phyloP scores from a whole-genome alignment of 2,888 invertebrate genomes.

The Hypselothyrea guttata region DNA sequence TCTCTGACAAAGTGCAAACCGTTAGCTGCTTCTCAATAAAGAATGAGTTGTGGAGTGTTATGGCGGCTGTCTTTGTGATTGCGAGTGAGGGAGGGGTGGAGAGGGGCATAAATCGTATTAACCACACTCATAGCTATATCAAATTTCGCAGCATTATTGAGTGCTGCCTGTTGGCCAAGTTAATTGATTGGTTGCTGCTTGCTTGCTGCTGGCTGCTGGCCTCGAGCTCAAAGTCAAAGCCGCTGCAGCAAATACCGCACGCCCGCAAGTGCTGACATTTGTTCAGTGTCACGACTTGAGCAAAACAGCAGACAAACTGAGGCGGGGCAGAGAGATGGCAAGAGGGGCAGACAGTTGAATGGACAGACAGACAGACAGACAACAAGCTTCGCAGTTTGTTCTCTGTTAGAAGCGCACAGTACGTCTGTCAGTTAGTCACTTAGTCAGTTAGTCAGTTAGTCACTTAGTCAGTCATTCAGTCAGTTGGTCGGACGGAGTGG shows the following conservation, averaged over 20 bases:
- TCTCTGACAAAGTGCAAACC: slow-evolving; percentile 18
- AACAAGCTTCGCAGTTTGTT: slow-evolving; percentile 51
- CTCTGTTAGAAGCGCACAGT: slow-evolving; percentile 43
- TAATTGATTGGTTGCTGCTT: slow-evolving; percentile 66
- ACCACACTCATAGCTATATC: slow-evolving; percentile 66
- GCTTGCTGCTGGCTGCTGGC: slow-evolving; percentile 27
- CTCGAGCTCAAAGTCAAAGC: slow-evolving; percentile 65
- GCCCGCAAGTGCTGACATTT: slow-evolving; percentile 76
- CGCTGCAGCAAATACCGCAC: slow-evolving; percentile 52
- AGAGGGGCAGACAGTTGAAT: slow-evolving; percentile 12
- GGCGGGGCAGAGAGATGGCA: slow-evolving; percentile 20
- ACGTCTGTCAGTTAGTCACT: slow-evolving; percentile 20
- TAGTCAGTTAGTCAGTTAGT: slow-evolving; percentile 33
- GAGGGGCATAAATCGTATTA: slow-evolving; percentile 64
- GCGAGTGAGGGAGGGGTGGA: slow-evolving; percentile 16
- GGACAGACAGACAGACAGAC: slow-evolving; percentile 12
- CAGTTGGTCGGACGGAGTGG: slow-evolving; percentile 8
- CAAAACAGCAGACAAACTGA: slow-evolving; percentile 49
- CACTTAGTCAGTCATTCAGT: slow-evolving; percentile 34
- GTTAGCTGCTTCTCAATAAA: slow-evolving; percentile 44
- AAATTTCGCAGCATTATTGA: slow-evolving; percentile 59
- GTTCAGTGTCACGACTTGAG: slow-evolving; percentile 73
- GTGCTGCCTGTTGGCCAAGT: slow-evolving; percentile 57
- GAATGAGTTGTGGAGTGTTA: slow-evolving; percentile 32
- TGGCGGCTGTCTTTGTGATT: slow-evolving; percentile 61